phyloP scores from a whole-genome alignment of 2,888 invertebrate genomes.

The Rhogogaster chlorosoma region DNA sequence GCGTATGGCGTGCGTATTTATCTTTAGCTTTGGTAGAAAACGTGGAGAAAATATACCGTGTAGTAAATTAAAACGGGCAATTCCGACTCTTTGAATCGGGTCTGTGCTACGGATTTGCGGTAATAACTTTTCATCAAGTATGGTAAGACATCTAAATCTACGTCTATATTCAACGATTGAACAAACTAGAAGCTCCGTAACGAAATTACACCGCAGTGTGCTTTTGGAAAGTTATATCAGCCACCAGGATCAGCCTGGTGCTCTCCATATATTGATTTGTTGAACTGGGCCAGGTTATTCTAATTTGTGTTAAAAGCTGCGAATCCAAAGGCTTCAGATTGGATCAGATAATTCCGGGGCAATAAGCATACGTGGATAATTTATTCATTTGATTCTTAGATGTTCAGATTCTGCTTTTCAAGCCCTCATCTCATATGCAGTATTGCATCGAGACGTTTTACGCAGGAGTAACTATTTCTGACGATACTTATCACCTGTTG shows the following conservation, averaged over 20 bases:
- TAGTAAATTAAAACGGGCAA: background rate
- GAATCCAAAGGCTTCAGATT: background rate
- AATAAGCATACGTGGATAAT: background rate
- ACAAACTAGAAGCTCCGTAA: constrained; percentile 16
- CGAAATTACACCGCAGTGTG: background rate
- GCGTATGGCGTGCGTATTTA: background rate
- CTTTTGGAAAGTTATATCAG: constrained; percentile 23
- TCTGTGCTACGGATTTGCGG: background rate
- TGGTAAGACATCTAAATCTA: background rate
- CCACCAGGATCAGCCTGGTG: background rate
- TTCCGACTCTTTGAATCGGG: background rate
- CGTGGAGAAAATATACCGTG: background rate
- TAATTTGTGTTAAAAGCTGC: background rate
- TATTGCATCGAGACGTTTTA: background rate
- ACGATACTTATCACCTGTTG: constrained; percentile 12
- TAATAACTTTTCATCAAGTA: background rate
- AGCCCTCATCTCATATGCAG: background rate
- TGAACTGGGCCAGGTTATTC: background rate
- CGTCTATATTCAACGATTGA: background rate
- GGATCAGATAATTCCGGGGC: background rate
- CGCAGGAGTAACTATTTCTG: background rate
- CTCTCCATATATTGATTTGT: constrained; percentile 5
- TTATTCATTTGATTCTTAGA: background rate
- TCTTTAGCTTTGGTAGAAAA: background rate
- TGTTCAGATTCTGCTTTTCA: background rate